Percentiles rank a stretch among this genome's conserved stretches.
phyloP scores from a whole-genome alignment of 2,113 vertebrate genomes.

The Myotis lucifugus region DNA sequence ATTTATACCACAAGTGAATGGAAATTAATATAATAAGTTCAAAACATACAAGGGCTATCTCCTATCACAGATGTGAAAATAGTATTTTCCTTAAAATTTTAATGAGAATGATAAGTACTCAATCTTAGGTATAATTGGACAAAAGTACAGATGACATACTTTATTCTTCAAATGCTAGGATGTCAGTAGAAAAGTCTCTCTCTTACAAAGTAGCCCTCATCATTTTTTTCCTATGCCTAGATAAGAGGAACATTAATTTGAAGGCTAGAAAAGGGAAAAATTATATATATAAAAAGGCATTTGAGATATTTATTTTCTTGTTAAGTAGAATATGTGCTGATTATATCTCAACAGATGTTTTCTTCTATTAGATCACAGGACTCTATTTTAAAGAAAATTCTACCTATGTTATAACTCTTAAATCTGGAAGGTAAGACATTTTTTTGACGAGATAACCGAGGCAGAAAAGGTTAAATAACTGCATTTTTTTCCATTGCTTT shows the following conservation, averaged over 20 bases:
- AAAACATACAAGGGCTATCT: not conserved
- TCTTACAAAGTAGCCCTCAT: not conserved
- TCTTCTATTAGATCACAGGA: not conserved
- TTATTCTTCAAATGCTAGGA: not conserved
- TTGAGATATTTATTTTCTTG: not conserved
- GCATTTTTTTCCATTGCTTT: not conserved
- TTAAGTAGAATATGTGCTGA: not conserved
- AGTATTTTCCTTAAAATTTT: not conserved
- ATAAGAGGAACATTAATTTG: not conserved
- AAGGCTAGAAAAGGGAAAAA: not conserved
- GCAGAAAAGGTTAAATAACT: not conserved
- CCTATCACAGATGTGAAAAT: constrained; percentile 9
- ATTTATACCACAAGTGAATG: not conserved
- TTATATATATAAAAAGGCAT: not conserved
- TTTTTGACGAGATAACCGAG: not conserved
- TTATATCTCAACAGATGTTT: constrained; percentile 1
- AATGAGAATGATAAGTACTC: constrained; percentile 3
- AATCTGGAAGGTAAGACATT: not conserved
- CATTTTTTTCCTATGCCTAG: not conserved
- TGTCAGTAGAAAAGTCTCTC: not conserved
- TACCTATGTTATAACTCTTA: not conserved
- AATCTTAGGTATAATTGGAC: not conserved
- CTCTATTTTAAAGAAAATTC: constrained; percentile 16
- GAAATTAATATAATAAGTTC: not conserved
- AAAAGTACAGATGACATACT: not conserved